Evolutionary conservation across 30 jellyfish, hydroid and myxozoan species (phyloP).

Genomic region (Mastigias papua): DNA sequence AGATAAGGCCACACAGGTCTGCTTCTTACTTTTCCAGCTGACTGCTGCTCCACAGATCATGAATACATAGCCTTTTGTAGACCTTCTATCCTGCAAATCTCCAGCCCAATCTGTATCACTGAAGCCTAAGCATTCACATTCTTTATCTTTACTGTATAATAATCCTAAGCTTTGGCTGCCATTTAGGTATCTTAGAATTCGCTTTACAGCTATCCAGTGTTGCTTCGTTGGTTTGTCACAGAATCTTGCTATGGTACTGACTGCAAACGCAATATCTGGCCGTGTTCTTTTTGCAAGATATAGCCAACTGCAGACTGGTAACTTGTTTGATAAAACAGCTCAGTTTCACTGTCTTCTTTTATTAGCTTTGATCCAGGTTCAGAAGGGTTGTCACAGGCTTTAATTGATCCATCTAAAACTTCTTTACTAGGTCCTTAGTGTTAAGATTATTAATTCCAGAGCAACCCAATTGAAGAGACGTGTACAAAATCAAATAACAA

Average conservation of each 20-base stretch:
- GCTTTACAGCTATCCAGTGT: not conserved
- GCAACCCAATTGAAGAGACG: too few relatives aligned
- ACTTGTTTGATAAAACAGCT: slow-evolving; percentile 5
- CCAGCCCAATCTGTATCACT: not conserved
- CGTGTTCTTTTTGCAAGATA: too few relatives aligned
- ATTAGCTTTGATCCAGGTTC: slow-evolving; percentile 43
- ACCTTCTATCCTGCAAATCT: not conserved
- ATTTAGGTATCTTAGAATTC: not conserved
- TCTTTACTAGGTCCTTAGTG: slow-evolving; percentile 4
- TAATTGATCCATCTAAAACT: slow-evolving; percentile 42
- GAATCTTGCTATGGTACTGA: slow-evolving; percentile 47
- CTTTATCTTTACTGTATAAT: not conserved
- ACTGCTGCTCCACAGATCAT: not conserved
- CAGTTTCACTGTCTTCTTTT: slow-evolving; percentile 4
- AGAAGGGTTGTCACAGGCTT: slow-evolving; percentile 54
- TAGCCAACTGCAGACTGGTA: slow-evolving; percentile 83
- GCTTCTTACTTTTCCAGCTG: not conserved
- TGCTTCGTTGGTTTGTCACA: slow-evolving; percentile 13
- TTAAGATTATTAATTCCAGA: too few relatives aligned
- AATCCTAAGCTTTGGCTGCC: not conserved
- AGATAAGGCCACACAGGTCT: not conserved
- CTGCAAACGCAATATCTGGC: too few relatives aligned
- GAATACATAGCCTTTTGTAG: not conserved
- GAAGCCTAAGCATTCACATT: not conserved
- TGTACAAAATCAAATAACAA: too few relatives aligned